A percentile compares a stretch with the other conserved stretches of the same genome.
phyloP scores from a whole-genome alignment of 1,140 invertebrate genomes.

The Mycetomoellerius zeteki region DNA sequence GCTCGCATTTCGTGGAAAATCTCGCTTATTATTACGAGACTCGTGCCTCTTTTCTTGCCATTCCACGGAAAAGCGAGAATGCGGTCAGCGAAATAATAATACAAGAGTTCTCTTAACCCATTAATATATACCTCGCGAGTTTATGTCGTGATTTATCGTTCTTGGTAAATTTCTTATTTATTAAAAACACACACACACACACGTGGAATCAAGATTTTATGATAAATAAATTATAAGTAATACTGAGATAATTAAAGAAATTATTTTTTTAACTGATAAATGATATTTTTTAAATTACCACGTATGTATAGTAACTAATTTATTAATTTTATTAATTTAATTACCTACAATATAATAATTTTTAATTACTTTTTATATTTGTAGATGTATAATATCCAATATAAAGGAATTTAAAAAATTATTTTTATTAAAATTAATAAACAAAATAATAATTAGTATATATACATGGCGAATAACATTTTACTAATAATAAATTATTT shows the following conservation, averaged over 20 bases:
- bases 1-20: conserved; percentile 41
- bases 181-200: no score
- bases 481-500: no score
- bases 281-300: not conserved
- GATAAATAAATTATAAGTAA: no score
- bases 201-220: not conserved
- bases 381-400: no score
- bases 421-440: no score
- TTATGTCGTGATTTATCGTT: conserved; percentile 11
- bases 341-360: no score
- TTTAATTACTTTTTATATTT: no score
- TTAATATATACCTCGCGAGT: not conserved
- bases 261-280: not conserved
- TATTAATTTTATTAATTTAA: no score
- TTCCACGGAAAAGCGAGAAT: conserved; percentile 32
- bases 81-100: conserved; percentile 48
- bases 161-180: not conserved
- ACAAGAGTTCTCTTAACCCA: conserved; percentile 24
- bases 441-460: no score
- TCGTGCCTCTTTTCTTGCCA: conserved; percentile 32
- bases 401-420: no score
- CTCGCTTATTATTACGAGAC: conserved; percentile 30
- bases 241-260: not conserved
- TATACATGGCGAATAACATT: no score
- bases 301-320: no score